Base-by-base conservation (phyloP, 2,888 invertebrate genomes). In the Scotopteryx bipunctaria region DNA sequence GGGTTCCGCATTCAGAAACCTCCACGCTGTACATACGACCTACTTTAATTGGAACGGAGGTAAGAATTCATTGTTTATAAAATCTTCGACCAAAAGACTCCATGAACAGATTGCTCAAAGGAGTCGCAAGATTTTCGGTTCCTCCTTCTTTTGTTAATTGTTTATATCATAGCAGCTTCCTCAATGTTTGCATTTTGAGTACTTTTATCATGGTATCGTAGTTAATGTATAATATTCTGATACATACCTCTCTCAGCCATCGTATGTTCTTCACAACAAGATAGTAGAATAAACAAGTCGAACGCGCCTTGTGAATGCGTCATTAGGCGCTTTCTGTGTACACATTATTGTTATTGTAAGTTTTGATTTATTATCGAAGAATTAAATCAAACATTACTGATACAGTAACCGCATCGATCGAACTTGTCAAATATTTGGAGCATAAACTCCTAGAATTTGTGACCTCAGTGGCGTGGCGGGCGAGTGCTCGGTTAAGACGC, bases 21-120 rank as follows among this genome's bases (percentile, higher is more conserved):
- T 95, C 97, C 67, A 98, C 98, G 67, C 92, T 99, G 27, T 99
- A 99, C 78, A 94, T 99, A 63, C 92, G 99, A 67, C 99, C 99
- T 17, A 98, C 99, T 5, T 89, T 98, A 44, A 99, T 99, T 73
- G 99, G 97, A 55, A 98, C 97, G 52, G 99, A 99, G 92, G 99
- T 99, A 88, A 94, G 94, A 27, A n/a, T n/a, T n/a, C n/a, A n/a
- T 4, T 27, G 9, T 27, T 11, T 9, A 11, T 27, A 3, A 1
- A 23, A 8, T 8, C 6, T 8, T n/a, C n/a, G n/a, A n/a, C 23
- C 8, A 9, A 1, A 25, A 9, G 9, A n/a, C 5, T 23, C n/a
- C n/a, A n/a, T n/a, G n/a, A n/a, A n/a, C n/a, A n/a, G n/a, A n/a
- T n/a, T n/a, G n/a, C n/a, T n/a, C n/a, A n/a, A n/a, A n/a, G n/a